Conservation (phyloP, 2,797 vertebrate species). For the Serranus cabrilla region DNA sequence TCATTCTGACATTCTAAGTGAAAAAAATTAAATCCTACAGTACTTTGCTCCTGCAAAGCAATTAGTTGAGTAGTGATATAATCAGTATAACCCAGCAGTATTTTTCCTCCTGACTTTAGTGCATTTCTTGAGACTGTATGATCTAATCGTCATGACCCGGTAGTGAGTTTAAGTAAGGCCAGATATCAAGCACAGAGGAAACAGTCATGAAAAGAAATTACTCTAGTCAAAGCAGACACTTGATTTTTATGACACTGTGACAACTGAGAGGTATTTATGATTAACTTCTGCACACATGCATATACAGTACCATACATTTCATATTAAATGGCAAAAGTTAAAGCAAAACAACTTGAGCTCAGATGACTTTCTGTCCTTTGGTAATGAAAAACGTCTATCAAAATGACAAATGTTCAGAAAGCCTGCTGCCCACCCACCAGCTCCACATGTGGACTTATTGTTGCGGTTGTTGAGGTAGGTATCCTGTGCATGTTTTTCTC, state of each 20-base stretch:
- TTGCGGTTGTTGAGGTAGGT: neutral
- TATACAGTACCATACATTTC: too few relatives aligned
- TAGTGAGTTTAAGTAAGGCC: constrained; percentile 63
- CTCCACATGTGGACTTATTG: neutral
- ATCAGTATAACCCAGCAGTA: constrained; percentile 18
- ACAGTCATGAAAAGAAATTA: constrained; percentile 51
- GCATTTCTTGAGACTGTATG: constrained; percentile 44
- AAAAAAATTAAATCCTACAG: constrained; percentile 35
- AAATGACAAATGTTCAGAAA: too few relatives aligned
- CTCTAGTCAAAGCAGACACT: constrained; percentile 13
- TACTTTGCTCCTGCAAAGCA: constrained; percentile 48
- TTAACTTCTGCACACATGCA: constrained; percentile 5
- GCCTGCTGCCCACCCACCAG: neutral
- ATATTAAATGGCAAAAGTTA: too few relatives aligned
- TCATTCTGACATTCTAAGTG: constrained; percentile 38
- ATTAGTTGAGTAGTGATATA: constrained; percentile 57
- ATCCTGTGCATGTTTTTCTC: too few relatives aligned
- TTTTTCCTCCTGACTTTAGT: constrained; percentile 46
- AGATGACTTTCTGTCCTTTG: neutral
- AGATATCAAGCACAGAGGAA: constrained; percentile 38
- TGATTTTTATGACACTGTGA: constrained; percentile 31
- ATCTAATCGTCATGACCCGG: constrained; percentile 50
- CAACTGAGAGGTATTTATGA: constrained; percentile 32
- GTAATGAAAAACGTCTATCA: neutral
- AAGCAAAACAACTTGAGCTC: neutral